Evolutionary conservation across 2,888 invertebrate species (phyloP).

Genomic region (Rhagonycha fulva): DNA sequence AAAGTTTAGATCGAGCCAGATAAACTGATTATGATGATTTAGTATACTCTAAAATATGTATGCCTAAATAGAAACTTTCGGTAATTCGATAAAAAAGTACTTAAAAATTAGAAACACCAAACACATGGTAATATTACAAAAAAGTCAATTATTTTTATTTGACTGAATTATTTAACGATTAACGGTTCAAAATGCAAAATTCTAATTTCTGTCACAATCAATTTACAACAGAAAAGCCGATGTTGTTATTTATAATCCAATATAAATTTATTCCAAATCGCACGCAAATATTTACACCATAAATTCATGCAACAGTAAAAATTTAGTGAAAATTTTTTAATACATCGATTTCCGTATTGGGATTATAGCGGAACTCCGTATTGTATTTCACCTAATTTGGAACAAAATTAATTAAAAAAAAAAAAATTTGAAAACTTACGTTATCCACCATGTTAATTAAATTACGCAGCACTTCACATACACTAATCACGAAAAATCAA

Average conservation of each 20-base stretch:
- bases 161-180: neutral
- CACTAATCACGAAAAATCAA: neutral
- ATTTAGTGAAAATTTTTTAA: neutral
- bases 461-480: neutral
- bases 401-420: neutral
- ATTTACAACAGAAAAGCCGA: neutral
- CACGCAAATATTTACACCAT: neutral
- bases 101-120: neutral
- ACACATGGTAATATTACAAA: neutral
- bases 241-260: neutral
- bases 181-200: neutral
- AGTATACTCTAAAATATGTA: conserved; percentile 48
- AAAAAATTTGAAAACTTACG: neutral
- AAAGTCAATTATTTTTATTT: neutral
- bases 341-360: neutral
- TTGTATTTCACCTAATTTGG: neutral
- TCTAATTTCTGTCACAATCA: neutral
- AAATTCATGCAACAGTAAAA: neutral
- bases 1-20: conserved; percentile 52
- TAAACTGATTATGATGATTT: conserved; percentile 54
- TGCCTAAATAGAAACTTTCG: conserved; percentile 5
- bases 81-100: neutral
- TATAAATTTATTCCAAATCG: neutral
- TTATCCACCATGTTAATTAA: neutral
- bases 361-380: neutral